These are phyloP conservation scores for Lissocephala sabroskyi DNA, from an alignment of 2,888 invertebrate genomes.

Conservation along the genomic window DNA sequence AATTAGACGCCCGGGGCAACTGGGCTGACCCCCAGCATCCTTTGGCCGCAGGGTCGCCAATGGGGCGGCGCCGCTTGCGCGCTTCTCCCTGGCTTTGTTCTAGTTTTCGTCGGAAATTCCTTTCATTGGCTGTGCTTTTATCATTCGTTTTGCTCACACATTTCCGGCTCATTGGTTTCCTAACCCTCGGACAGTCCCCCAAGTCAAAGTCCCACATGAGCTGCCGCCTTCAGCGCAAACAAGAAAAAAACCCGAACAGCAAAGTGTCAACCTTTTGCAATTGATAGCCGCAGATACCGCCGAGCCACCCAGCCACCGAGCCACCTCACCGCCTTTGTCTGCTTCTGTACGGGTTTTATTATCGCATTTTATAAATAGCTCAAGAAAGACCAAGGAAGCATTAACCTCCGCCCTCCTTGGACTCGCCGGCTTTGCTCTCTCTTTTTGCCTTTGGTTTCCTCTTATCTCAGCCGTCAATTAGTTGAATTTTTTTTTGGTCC, in stretches of 20 bases:
- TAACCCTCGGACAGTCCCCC: not conserved
- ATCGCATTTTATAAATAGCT: not conserved
- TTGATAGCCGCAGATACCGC: constrained; percentile 43
- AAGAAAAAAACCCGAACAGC: constrained; percentile 15
- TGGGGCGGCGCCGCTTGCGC: not conserved
- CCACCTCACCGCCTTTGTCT: not conserved
- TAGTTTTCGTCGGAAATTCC: constrained; percentile 17
- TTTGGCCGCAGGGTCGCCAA: not conserved
- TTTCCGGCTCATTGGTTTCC: constrained; percentile 47
- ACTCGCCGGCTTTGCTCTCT: not conserved
- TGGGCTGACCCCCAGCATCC: too few relatives aligned
- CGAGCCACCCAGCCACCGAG: not conserved
- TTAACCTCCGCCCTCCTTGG: too few relatives aligned
- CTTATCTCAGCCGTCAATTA: not conserved
- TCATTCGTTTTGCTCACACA: constrained; percentile 14
- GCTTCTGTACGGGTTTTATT: not conserved
- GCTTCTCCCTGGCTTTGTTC: too few relatives aligned
- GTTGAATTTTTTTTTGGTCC: not conserved
- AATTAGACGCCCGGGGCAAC: too few relatives aligned
- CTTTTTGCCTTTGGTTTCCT: not conserved
- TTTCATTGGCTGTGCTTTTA: constrained; percentile 11
- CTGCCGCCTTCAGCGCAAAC: constrained; percentile 15
- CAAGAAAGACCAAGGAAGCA: too few relatives aligned
- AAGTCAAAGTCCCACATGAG: constrained; percentile 12
- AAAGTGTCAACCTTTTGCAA: constrained; percentile 50